phyloP scores from a whole-genome alignment of 2,113 vertebrate genomes.

The Natator depressus region DNA sequence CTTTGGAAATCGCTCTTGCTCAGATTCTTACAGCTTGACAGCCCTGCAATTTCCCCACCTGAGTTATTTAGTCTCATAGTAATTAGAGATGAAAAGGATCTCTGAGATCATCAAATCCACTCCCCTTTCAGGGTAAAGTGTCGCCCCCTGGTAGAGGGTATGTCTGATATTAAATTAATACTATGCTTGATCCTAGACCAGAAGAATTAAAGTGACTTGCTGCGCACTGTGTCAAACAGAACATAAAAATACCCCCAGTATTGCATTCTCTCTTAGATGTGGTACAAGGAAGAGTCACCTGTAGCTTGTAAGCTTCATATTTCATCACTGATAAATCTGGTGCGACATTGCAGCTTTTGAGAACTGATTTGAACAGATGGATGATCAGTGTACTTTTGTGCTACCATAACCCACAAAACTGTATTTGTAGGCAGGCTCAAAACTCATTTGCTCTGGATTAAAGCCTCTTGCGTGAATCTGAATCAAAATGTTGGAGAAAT shows the following conservation, averaged over 20 bases:
- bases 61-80: neutral
- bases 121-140: neutral
- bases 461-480: neutral
- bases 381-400: neutral
- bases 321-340: neutral
- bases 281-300: neutral
- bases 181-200: neutral
- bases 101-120: fast-evolving
- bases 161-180: fast-evolving
- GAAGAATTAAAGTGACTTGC: neutral
- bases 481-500: neutral
- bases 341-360: neutral
- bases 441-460: neutral
- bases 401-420: neutral
- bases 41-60: fast-evolving
- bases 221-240: neutral
- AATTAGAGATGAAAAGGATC: neutral
- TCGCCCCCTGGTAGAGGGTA: neutral
- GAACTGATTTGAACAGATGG: neutral
- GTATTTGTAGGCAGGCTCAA: neutral
- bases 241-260: neutral
- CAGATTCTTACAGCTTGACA: neutral
- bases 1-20: neutral
- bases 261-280: neutral
- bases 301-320: neutral